Evolutionary conservation across 2,888 invertebrate genomes (phyloP).

Genomic region (Endomychus coccineus): DNA sequence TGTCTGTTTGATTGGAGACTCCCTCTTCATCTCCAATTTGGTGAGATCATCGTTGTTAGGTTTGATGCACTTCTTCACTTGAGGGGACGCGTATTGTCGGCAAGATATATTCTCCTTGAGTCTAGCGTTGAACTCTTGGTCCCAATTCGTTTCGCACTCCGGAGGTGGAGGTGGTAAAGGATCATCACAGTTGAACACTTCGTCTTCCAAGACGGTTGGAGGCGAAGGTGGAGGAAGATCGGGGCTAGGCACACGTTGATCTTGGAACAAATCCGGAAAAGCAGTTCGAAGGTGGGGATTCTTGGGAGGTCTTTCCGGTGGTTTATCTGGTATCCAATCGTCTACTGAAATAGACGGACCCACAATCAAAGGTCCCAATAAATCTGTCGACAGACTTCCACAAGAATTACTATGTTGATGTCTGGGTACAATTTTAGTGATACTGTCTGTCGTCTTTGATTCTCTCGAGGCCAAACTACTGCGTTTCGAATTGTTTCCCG

Average conservation of each 20-base stretch:
- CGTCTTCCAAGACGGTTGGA: conserved; percentile 52
- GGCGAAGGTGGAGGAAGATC: conserved; percentile 58
- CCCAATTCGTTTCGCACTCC: conserved; percentile 42
- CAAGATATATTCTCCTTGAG: conserved; percentile 30
- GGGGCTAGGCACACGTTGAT: conserved; percentile 51
- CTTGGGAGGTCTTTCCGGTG: conserved; percentile 72
- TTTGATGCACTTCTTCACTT: conserved; percentile 29
- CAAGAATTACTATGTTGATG: conserved; percentile 55
- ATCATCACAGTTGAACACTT: conserved; percentile 54
- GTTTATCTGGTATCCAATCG: conserved; percentile 65
- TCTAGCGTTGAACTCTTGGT: conserved; percentile 33
- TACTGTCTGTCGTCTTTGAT: conserved; percentile 33
- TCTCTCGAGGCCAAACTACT: conserved; percentile 40
- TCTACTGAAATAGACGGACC: conserved; percentile 57
- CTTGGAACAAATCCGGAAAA: conserved; percentile 44
- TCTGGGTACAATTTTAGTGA: conserved; percentile 37
- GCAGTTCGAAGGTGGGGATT: conserved; percentile 57
- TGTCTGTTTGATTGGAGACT: conserved; percentile 26
- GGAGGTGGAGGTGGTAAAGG: conserved; percentile 61
- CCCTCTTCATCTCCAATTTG: too few species aligned
- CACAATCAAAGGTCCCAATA: conserved; percentile 55
- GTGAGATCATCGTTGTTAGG: background rate
- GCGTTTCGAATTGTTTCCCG: conserved; percentile 43
- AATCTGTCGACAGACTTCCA: conserved; percentile 51
- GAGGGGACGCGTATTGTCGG: conserved; percentile 34